Evolutionary conservation across 2,888 invertebrate genomes (phyloP).

Genomic region (Trissoscelio sp.): DNA sequence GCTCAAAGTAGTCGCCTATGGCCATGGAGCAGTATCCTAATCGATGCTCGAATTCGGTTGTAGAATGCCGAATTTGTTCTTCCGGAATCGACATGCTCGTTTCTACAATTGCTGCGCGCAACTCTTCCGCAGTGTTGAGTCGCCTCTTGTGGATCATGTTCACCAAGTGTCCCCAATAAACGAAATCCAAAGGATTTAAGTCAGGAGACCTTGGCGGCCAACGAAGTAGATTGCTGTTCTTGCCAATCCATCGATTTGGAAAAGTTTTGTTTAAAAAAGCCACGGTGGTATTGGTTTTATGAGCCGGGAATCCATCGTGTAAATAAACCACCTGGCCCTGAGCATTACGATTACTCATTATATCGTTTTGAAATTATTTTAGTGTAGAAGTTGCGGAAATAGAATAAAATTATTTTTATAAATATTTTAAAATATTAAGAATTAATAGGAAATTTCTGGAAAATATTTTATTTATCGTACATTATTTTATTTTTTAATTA

Average conservation of each 20-base stretch:
- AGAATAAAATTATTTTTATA: too few species aligned
- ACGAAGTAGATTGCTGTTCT: slow-evolving; percentile 4
- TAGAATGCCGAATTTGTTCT: background rate
- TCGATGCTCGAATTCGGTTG: background rate
- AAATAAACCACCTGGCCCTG: background rate
- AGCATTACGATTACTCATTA: too few species aligned
- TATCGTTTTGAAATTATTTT: too few species aligned
- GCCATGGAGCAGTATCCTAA: background rate
- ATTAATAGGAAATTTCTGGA: too few species aligned
- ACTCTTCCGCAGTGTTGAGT: background rate
- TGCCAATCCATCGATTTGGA: slow-evolving; percentile 25
- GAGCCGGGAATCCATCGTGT: slow-evolving; percentile 24
- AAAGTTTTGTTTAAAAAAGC: background rate
- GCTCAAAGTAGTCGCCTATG: too few species aligned
- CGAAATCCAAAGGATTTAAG: slow-evolving; percentile 24
- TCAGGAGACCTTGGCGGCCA: slow-evolving; percentile 24
- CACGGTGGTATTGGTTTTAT: background rate
- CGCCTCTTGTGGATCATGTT: slow-evolving; percentile 1
- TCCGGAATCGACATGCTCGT: background rate
- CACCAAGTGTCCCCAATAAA: slow-evolving; percentile 18
- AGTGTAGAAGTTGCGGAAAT: too few species aligned
- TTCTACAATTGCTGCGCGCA: background rate
- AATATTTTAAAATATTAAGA: too few species aligned
- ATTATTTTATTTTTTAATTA: too few species aligned
- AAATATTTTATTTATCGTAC: too few species aligned